Percentiles rank a stretch among this genome's conserved stretches.
Evolutionary conservation across 2,113 vertebrate species (phyloP).

Genomic region (Regulus satrapa): DNA sequence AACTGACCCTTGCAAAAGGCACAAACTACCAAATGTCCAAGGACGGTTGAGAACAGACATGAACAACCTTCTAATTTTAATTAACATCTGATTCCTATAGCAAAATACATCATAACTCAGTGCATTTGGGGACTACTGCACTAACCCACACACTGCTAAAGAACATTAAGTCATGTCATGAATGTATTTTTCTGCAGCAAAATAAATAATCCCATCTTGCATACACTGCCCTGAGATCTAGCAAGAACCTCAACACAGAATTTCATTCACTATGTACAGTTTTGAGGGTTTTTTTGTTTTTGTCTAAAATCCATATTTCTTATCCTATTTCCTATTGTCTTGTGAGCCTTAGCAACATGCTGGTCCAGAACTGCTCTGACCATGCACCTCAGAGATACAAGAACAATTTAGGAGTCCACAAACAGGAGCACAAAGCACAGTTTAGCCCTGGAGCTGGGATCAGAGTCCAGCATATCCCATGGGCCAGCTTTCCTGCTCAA

Average conservation of each 20-base stretch:
- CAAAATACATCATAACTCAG: neutral
- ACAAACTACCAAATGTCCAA: neutral
- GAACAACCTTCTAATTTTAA: neutral
- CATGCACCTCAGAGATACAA: neutral
- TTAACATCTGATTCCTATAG: neutral
- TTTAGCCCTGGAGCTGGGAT: neutral
- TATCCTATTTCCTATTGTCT: neutral
- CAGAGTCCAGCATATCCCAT: neutral
- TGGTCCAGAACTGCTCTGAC: neutral
- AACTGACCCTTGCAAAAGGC: neutral
- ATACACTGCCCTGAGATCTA: neutral
- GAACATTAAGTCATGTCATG: rapidly evolving
- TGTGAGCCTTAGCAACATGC: neutral
- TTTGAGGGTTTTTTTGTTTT: neutral
- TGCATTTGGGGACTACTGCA: neutral
- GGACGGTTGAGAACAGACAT: neutral
- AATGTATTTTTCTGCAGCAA: neutral
- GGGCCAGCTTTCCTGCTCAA: neutral
- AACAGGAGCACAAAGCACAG: neutral
- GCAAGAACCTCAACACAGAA: neutral
- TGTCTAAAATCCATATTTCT: neutral
- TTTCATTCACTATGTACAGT: neutral
- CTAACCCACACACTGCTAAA: neutral
- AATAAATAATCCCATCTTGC: rapidly evolving
- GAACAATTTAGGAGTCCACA: neutral